phyloP scores from a whole-genome alignment of 1,140 invertebrate species.

The Hyles vespertilio region DNA sequence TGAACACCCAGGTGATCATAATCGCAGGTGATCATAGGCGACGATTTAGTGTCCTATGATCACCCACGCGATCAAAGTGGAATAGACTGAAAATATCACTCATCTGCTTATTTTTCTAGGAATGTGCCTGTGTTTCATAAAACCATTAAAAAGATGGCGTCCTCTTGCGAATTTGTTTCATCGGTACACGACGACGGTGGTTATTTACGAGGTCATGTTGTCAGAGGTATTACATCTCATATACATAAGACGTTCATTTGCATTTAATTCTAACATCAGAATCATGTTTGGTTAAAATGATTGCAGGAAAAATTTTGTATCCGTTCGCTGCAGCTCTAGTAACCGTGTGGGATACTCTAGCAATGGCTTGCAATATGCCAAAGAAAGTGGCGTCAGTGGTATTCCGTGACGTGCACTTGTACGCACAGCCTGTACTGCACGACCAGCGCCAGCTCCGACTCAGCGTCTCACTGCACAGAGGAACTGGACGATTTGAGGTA shows the following conservation, averaged over 20 bases:
- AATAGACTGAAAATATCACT: neutral
- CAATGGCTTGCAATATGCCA: slow-evolving; percentile 13
- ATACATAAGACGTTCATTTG: neutral
- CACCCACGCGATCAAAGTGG: no score
- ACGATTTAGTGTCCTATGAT: no score
- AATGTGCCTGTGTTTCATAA: neutral
- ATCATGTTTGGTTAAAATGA: neutral
- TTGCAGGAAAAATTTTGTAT: slow-evolving; percentile 21
- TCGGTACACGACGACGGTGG: no score
- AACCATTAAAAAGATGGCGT: no score
- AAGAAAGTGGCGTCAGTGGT: slow-evolving; percentile 20
- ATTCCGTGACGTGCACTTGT: slow-evolving; percentile 26
- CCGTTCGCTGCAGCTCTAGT: slow-evolving; percentile 29
- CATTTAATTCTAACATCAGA: neutral
- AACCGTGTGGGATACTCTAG: slow-evolving; percentile 30
- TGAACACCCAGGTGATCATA: no score
- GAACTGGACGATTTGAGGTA: slow-evolving; percentile 34
- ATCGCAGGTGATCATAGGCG: no score
- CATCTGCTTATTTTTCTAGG: neutral
- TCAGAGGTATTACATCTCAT: no score
- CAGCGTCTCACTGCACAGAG: slow-evolving; percentile 20
- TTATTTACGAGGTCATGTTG: no score
- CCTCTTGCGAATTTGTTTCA: no score
- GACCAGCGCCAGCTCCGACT: no score
- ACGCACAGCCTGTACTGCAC: slow-evolving; percentile 27